Evolutionary conservation across 2,797 vertebrate species (phyloP).

Genomic region (Acipenser oxyrinchus): DNA sequence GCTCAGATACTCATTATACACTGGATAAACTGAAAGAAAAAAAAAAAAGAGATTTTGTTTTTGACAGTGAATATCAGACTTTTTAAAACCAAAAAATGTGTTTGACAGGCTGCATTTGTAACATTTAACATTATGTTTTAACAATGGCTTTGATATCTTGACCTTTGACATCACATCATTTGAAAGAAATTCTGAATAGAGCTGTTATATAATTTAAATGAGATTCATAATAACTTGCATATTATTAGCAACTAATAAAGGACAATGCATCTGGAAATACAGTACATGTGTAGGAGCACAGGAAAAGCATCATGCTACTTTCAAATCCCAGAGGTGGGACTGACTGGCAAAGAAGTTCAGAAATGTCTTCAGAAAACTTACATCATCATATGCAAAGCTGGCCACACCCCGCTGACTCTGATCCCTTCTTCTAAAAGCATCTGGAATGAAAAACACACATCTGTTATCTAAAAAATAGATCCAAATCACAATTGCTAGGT

Average conservation of each 20-base stretch:
- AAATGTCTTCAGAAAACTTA: constrained; percentile 43
- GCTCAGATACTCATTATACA: constrained; percentile 46
- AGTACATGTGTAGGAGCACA: background rate
- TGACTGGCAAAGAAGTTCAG: too few relatives aligned
- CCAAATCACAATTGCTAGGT: too few relatives aligned
- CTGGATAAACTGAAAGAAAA: constrained; percentile 43
- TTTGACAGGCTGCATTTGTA: background rate
- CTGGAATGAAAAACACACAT: constrained; percentile 31
- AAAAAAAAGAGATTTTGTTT: background rate
- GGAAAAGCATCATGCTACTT: too few relatives aligned
- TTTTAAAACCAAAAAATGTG: too few relatives aligned
- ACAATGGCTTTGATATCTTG: background rate
- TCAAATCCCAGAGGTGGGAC: too few relatives aligned
- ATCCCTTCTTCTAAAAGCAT: constrained; percentile 70
- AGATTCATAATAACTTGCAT: background rate
- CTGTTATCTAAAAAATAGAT: too few relatives aligned
- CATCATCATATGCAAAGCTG: constrained; percentile 75
- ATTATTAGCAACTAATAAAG: background rate
- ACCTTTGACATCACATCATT: background rate
- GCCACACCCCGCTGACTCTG: constrained; percentile 65
- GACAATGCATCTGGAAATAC: background rate
- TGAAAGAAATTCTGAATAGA: background rate
- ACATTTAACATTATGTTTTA: background rate
- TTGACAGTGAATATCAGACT: too few relatives aligned
- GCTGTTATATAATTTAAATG: background rate